A percentile compares a stretch with the other conserved stretches of the same genome.
These are phyloP conservation scores for Sprattus sprattus DNA, from an alignment of 2,113 vertebrate species.

Conservation along the genomic window DNA sequence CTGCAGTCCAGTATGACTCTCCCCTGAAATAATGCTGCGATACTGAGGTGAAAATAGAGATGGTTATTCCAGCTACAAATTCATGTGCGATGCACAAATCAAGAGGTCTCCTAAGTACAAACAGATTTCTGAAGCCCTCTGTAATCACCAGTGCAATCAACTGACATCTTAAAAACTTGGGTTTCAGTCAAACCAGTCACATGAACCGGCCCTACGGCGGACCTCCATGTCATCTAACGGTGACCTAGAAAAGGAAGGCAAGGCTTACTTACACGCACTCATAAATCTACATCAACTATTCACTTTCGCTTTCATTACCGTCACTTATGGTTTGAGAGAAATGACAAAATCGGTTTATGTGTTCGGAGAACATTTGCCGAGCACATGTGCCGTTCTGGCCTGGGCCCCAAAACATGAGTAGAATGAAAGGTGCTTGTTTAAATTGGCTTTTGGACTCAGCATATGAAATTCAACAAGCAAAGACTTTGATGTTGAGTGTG, in stretches of 20 bases:
- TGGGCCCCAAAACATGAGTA: not conserved
- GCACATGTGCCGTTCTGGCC: conserved; percentile 34
- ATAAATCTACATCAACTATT: conserved; percentile 43
- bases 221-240: conserved; percentile 28
- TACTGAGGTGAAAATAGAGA: not conserved
- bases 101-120: conserved; percentile 15
- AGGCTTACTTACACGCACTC: conserved; percentile 26
- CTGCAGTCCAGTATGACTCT: not conserved
- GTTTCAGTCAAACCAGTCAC: conserved; percentile 38
- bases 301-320: conserved; percentile 47
- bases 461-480: not conserved
- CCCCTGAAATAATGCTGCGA: not conserved
- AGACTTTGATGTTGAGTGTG: not conserved
- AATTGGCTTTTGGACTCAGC: conserved; percentile 1
- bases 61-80: not conserved
- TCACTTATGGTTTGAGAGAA: conserved; percentile 45
- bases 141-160: conserved; percentile 19
- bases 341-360: conserved; percentile 26
- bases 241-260: conserved; percentile 39
- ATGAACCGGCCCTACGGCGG: conserved; percentile 23
- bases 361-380: conserved; percentile 38
- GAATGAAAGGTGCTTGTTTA: conserved; percentile 17
- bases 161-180: conserved; percentile 28
- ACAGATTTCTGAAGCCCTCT: conserved; percentile 14
- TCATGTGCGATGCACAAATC: not conserved